Evolutionary conservation across 2,113 vertebrate species (phyloP).

Genomic region (Ceyx cyanopectus): DNA sequence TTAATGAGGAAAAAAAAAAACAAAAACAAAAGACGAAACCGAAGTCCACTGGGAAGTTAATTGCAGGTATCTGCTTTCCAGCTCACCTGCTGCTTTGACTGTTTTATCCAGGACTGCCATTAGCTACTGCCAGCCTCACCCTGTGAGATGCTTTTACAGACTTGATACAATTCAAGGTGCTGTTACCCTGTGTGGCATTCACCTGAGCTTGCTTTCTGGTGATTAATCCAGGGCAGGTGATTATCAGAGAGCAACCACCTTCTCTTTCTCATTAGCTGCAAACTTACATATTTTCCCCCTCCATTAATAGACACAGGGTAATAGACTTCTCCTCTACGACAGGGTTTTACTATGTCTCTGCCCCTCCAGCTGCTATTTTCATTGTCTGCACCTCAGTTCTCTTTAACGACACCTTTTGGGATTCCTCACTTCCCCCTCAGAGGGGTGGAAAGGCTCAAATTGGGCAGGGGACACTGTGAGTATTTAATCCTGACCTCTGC

Average conservation of each 20-base stretch:
- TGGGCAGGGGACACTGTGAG: fast-evolving
- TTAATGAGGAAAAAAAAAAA: neutral
- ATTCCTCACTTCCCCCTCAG: neutral
- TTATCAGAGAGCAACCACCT: neutral
- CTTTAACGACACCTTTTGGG: neutral
- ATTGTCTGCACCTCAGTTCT: neutral
- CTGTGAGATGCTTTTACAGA: fast-evolving
- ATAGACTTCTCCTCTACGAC: neutral
- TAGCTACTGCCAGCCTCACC: neutral
- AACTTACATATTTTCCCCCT: neutral
- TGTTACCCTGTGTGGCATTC: neutral
- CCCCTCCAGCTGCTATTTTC: neutral
- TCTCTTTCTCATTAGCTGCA: neutral
- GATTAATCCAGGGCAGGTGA: neutral
- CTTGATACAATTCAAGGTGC: neutral
- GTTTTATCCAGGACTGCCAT: neutral
- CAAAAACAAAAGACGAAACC: neutral
- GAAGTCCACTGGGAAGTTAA: neutral
- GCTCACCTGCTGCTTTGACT: conserved; percentile 13
- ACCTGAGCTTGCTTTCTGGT: neutral
- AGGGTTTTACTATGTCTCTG: neutral
- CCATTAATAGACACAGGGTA: fast-evolving
- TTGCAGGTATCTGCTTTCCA: neutral
- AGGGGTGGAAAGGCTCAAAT: fast-evolving
- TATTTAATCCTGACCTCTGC: neutral